Evolutionary conservation across 2,888 invertebrate species (phyloP).

Genomic region (Lasioglossum villosulum): DNA sequence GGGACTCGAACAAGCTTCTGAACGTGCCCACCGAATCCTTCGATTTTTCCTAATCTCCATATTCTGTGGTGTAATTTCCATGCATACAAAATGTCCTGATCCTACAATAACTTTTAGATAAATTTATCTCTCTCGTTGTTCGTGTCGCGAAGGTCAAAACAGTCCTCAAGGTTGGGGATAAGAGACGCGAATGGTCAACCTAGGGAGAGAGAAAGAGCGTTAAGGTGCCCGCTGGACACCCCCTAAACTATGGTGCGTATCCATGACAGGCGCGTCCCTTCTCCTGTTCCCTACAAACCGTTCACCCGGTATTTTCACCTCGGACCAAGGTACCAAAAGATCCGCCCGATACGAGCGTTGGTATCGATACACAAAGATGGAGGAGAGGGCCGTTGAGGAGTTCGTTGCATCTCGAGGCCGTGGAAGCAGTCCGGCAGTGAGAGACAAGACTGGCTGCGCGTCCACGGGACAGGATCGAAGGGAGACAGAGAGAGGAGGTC

Average conservation of each 20-base stretch:
- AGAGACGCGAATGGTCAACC: not conserved
- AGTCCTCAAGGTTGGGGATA: not conserved
- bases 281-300: constrained; percentile 24
- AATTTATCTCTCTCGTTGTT: not conserved
- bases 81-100: not conserved
- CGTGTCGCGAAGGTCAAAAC: not conserved
- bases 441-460: constrained; percentile 47
- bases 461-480: constrained; percentile 60
- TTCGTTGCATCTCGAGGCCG: constrained; percentile 70
- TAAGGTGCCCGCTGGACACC: not conserved
- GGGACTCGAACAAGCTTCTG: too few relatives aligned
- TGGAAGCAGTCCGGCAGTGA: constrained; percentile 65
- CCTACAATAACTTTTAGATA: not conserved
- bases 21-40: not conserved
- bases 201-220: not conserved
- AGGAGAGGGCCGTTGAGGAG: constrained; percentile 61
- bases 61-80: not conserved
- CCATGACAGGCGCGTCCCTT: not conserved
- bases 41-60: not conserved
- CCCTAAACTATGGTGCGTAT: not conserved
- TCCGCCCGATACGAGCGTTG: constrained; percentile 55
- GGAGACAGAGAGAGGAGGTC: constrained; percentile 74
- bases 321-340: constrained; percentile 45
- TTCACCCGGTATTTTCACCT: constrained; percentile 52
- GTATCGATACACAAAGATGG: constrained; percentile 71